Evolutionary conservation across 2,113 vertebrate genomes (phyloP), one percentile per base, ranked within the genome.

Genomic region (Zosterops japonicus): DNA sequence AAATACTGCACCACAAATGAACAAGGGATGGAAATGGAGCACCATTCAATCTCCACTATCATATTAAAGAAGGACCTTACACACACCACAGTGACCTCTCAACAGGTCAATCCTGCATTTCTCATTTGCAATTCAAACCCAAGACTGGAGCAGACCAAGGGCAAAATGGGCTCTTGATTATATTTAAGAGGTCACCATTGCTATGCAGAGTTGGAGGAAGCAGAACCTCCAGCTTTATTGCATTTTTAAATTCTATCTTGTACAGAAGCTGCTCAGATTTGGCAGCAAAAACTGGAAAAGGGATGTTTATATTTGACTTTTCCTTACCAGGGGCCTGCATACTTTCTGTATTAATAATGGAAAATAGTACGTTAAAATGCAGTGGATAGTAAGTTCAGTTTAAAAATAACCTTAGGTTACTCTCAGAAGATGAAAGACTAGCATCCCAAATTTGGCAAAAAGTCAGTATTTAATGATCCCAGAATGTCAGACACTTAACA

Each of bases 41-140:
- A 89, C 94, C 90, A 97, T 97, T 97, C 97, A 97, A 97, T 96
- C 96, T 97, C 90, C 64, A 94, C 88, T 89, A 96, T 95, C 95
- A 92, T 95, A 98, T 98, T 98, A 98, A 97, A 98, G 97, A 97
- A 96, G 97, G 98, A 96, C 97, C 96, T 97, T 98, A 96, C 97
- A 97, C 92, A 97, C 90, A 97, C 96, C 87, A 84, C 69, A 80
- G 72, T 96, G 98, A 98, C 98, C 98, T 98, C 97, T 97, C 97
- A 90, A 90, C 89, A 97, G 97, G 97, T 97, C 97, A 81, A 97
- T 96, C 95, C 96, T 85, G 95, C 96, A 94, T 96, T 97, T 94
- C 97, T 97, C 97, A 98, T 98, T 98, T 98, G 98, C 97, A 98
- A 98, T 98, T 98, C 98, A 98, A 98, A 98, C 97, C 97, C 95